Base-by-base conservation (phyloP, 2,113 vertebrate species). In the Melanocharis versteri region DNA sequence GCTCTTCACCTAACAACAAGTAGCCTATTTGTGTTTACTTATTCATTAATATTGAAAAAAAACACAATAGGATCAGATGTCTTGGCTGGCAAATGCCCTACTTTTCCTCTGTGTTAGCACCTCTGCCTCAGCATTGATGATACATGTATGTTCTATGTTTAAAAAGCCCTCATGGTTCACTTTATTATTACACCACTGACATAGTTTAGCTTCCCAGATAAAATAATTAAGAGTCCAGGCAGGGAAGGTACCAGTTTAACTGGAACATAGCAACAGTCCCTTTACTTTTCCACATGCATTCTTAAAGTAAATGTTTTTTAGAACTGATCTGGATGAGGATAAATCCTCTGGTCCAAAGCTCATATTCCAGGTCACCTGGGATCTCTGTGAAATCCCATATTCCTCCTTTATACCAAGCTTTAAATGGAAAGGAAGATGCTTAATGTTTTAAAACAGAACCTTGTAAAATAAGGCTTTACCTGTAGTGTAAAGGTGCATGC, bases 21-120 rank as follows among this genome's bases (percentile, higher is more conserved):
- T 9, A 88, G 65, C 54, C 57, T 85, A 31, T 94, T 94, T 87
- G 82, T 90, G 72, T 96, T 93, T 91, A 85, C 76, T 89, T 94
- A 53, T 61, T 96, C 84, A 84, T 93, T 94, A 83, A 94, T 87
- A 92, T 56, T 89, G 81, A 90, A 88, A 76, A 90, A 89, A 62
- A 91, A 26, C 79, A 83, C 88, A 95, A 76, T 40, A 66, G 65
- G 71, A 89, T 93, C 90, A 54, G 64, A 70, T 82, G 81, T 91
- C 93, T 73, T 70, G 31, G 69, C 75, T 83, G 64, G 78, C 70
- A 75, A 95, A 54, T 61, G 84, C 75, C 75, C 73, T 76, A 24
- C 57, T 88, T 93, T 80, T 83, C 47, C 45, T 56, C 80, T 19
- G 0, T 13, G 23, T 27, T 87, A 61, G 75, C 1, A 12, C 53